Base-by-base conservation (phyloP, 2,888 invertebrate genomes). In the Elaeidobius kamerunicus region DNA sequence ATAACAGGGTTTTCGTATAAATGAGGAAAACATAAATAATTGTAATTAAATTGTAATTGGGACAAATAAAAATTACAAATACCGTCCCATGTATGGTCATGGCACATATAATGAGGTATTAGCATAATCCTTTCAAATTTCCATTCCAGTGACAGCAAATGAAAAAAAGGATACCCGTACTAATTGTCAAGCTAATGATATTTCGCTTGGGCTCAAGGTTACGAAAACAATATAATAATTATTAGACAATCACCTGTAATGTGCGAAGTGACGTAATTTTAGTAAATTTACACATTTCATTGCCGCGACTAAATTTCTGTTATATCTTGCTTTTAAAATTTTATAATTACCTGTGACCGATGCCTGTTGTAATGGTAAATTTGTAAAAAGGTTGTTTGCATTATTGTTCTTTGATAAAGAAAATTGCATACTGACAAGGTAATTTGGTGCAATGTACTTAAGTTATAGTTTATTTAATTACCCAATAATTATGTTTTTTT, bases 81-180 rank as follows among this genome's bases (percentile, higher is more conserved):
- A 30, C 9, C 12, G 30, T 30, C 30, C 30, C 30, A 30, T 30
- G 12, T 30, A 30, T 30, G 15, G 15, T 4, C 14, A 35, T 41
- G 27, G 15, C 3, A 6, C 15, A 12, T 23, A 45, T 28, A 45
- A 47, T 47, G n/a, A 23, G 5, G 9, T 40, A 55, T 55, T 55
- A 55, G 32, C 55, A 55, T 55, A 55, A 55, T 55, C 55, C 55
- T 55, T 55, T 55, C 54, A 46, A 52, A 50, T 44, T 49, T 55
- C 45, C 36, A 46, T 45, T 55, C 46, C 46, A 55, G 55, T 55
- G 55, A 55, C 45, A 55, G 41, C 36, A 51, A 32, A 19, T 23
- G 39, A 47, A 49, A 55, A 55, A 49, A 55, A 55, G 18, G 30
- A 50, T 55, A 50, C 50, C 42, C 50, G 19, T 46, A 50, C 50